Evolutionary conservation across 2,888 invertebrate species (phyloP).

Genomic region (Parnassius orleans): DNA sequence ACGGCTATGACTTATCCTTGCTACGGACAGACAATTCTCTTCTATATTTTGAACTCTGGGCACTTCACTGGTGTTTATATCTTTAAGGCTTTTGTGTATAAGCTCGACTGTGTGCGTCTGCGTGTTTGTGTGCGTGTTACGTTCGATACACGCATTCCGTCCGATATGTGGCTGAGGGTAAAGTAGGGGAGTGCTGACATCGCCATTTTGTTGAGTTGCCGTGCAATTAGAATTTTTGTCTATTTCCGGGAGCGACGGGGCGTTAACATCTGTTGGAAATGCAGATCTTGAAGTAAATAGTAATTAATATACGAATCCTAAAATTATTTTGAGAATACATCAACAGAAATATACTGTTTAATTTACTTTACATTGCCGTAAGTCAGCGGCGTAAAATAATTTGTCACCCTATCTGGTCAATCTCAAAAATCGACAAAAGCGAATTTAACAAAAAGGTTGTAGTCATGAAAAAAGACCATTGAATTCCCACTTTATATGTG

Average conservation of each 20-base stretch:
- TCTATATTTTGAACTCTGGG: conserved; percentile 42
- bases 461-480: too few species aligned
- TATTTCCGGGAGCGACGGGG: conserved; percentile 41
- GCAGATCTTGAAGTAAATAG: conserved; percentile 31
- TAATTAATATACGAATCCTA: not conserved
- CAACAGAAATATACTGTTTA: not conserved
- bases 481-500: too few species aligned
- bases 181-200: conserved; percentile 76
- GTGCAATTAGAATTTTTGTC: conserved; percentile 69
- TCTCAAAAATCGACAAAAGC: too few species aligned
- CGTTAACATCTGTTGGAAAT: conserved; percentile 28
- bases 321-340: not conserved
- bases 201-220: conserved; percentile 41
- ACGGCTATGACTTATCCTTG: conserved; percentile 46
- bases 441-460: too few species aligned
- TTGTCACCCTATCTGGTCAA: too few species aligned
- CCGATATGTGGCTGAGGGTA: conserved; percentile 90
- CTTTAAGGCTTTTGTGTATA: conserved; percentile 84
- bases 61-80: conserved; percentile 52
- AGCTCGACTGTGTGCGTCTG: conserved; percentile 75
- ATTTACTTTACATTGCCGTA: too few species aligned
- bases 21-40: conserved; percentile 64
- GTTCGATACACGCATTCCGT: conserved; percentile 92
- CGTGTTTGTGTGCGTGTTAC: conserved; percentile 82
- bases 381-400: too few species aligned